Evolutionary conservation across 2,888 invertebrate genomes (phyloP), one percentile per base, ranked within the genome.

Genomic region (Sympetrum striolatum): DNA sequence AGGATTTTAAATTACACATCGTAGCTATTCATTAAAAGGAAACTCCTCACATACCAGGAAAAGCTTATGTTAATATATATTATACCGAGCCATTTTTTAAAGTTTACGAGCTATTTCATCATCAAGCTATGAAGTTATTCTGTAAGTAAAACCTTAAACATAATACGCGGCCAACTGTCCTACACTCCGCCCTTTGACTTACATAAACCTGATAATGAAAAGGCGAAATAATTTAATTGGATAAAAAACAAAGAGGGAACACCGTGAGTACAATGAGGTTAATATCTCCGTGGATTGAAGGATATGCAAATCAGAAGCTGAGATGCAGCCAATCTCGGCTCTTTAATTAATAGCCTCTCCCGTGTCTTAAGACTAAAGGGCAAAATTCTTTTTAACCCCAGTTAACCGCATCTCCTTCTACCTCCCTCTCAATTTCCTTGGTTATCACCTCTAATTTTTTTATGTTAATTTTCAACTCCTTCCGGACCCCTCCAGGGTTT

Each of bases 381-480:
- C 5, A 31, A 15, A 35, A 82, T 82, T 82, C 53, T 60, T 82
- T 82, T 82, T 82, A 82, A 58, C 35, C 58, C 58, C 82, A 82
- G 82, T 58, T 82, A 53, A 82, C 82, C 82, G 58, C 82, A 53
- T 31, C 48, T 18, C 25, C 58, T 18, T 58, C 8, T 35, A 5
- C 35, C 35, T 35, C 64, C 64, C 64, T 64, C 82, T 82, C 58
- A 82, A 82, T 82, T 82, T 82, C 58, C 37, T 82, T 35, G 81
- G 35, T 31, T 58, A 82, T 82, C 58, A 53, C 82, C 58, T 82
- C 82, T 82, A 82, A 82, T 82, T 82, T 82, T 82, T 82, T 58
- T 82, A 82, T 82, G 82, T 82, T 82, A 82, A 82, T 82, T 82
- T 53, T 64, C 64, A n/a, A 64, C n/a, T 64, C 82, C 39, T 53